A percentile compares a stretch with the other conserved stretches of the same genome.
phyloP scores from a whole-genome alignment of 2,113 vertebrate species.

The Mus pahari region DNA sequence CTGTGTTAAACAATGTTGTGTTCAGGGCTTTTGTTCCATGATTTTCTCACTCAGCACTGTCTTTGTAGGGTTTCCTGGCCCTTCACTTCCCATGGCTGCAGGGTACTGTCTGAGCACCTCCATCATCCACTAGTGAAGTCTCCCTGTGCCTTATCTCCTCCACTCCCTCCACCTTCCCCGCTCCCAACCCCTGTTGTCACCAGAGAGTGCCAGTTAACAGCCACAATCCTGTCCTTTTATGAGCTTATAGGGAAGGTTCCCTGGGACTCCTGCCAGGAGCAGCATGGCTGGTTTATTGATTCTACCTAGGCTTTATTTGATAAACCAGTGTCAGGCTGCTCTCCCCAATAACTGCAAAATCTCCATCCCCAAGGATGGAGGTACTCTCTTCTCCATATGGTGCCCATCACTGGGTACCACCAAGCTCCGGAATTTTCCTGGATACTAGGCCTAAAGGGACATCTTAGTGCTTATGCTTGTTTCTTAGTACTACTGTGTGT shows the following conservation, averaged over 20 bases:
- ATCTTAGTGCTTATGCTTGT: background rate
- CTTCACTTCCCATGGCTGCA: background rate
- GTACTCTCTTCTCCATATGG: background rate
- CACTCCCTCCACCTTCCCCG: background rate
- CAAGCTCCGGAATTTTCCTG: background rate
- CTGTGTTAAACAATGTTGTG: background rate
- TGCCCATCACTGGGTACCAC: background rate
- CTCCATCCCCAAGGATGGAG: no score
- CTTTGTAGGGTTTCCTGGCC: background rate
- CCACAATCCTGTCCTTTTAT: background rate
- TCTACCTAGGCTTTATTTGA: background rate
- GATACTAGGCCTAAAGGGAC: background rate
- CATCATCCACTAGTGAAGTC: fast-evolving
- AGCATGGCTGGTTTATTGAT: background rate
- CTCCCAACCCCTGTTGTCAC: fast-evolving
- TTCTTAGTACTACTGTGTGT: slow-evolving; percentile 24
- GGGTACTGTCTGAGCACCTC: background rate
- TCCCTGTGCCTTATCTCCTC: background rate
- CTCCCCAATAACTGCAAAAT: background rate
- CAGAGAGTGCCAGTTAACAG: background rate
- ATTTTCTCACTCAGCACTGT: background rate
- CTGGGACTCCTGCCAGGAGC: background rate
- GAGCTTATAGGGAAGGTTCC: background rate
- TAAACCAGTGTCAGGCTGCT: background rate
- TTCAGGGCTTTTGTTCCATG: background rate